phyloP scores from a whole-genome alignment of 1,140 invertebrate genomes.

The Drosophila kohkoa region DNA sequence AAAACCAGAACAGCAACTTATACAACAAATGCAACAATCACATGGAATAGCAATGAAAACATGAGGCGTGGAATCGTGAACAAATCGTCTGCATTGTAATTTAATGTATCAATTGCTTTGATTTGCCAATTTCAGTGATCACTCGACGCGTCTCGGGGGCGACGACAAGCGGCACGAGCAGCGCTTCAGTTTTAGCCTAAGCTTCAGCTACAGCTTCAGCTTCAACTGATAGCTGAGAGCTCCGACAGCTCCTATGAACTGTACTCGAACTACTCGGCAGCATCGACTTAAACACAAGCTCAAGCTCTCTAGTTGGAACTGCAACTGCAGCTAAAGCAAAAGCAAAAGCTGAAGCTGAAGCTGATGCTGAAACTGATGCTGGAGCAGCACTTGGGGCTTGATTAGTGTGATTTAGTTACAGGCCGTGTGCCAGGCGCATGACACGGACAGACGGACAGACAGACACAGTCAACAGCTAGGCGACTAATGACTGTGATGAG shows the following conservation, averaged over 20 bases:
- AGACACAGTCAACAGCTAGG: not conserved
- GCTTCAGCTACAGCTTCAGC: not conserved
- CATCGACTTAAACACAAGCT: not conserved
- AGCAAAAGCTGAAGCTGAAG: no score
- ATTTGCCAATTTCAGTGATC: constrained; percentile 80
- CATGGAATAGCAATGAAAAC: constrained; percentile 34
- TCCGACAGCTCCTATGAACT: not conserved
- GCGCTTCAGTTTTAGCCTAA: constrained; percentile 29
- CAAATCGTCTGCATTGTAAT: constrained; percentile 83
- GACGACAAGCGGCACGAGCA: constrained; percentile 76
- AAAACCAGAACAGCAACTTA: constrained; percentile 11
- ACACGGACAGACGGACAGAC: constrained; percentile 64
- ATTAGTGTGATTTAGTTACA: constrained; percentile 84
- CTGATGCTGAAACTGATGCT: constrained; percentile 24
- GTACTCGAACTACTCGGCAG: not conserved
- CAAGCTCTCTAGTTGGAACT: constrained; percentile 13
- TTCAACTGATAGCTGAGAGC: constrained; percentile 23
- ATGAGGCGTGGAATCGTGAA: constrained; percentile 79
- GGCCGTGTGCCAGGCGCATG: constrained; percentile 81
- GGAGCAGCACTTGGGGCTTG: constrained; percentile 77
- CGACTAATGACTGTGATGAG: not conserved
- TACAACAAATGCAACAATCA: constrained; percentile 38
- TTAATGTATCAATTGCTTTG: constrained; percentile 84
- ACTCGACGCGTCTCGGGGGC: constrained; percentile 66
- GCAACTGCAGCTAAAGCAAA: constrained; percentile 12